Conservation (phyloP, 2,888 invertebrate genomes). For the Phaedon cochleariae region DNA sequence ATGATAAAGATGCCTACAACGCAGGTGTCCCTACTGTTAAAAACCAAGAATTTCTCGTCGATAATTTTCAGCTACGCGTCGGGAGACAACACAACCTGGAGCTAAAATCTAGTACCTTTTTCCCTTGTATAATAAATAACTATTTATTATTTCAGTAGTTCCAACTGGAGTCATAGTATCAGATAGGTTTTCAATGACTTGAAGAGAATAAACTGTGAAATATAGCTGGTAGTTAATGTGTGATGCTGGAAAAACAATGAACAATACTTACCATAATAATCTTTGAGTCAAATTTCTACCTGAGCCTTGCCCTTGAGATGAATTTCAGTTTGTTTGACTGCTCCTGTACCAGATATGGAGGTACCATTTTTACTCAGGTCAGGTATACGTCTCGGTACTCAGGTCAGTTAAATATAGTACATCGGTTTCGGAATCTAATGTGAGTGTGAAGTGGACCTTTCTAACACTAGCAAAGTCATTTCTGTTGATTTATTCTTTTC, state of each 20-base stretch:
- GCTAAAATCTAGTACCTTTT: too few species aligned
- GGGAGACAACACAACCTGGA: too few species aligned
- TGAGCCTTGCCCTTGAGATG: constrained; percentile 25
- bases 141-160: too few species aligned
- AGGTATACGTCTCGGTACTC: too few species aligned
- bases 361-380: constrained; percentile 87
- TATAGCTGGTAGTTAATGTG: too few species aligned
- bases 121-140: too few species aligned
- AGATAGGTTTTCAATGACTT: constrained; percentile 27
- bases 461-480: constrained; percentile 67
- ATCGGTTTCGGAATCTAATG: constrained; percentile 55
- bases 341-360: constrained; percentile 76
- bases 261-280: constrained; percentile 24
- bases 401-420: constrained; percentile 68
- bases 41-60: too few species aligned
- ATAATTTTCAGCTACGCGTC: too few species aligned
- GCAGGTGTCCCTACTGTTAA: too few species aligned
- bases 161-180: constrained; percentile 28
- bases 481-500: constrained; percentile 59
- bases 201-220: constrained; percentile 32
- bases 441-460: constrained; percentile 71
- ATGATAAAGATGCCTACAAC: too few species aligned
- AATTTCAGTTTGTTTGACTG: constrained; percentile 72
- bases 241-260: neutral
- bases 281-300: constrained; percentile 28